These are phyloP conservation scores for Danio tinwini DNA, from an alignment of 2,797 vertebrate genomes.

Conservation along the genomic window DNA sequence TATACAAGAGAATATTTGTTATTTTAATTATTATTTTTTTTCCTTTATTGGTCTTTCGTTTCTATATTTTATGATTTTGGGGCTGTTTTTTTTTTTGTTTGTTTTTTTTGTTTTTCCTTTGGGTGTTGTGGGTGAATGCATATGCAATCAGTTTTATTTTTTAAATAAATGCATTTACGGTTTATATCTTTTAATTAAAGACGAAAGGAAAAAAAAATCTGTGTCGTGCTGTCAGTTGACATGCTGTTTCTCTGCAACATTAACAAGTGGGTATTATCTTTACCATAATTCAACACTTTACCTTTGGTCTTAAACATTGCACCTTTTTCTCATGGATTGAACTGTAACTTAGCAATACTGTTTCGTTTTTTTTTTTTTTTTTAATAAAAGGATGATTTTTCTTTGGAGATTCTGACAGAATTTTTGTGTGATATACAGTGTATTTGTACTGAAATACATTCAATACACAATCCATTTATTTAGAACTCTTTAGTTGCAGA, in stretches of 20 bases:
- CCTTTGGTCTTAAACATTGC: constrained; percentile 82
- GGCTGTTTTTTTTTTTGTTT: constrained; percentile 65
- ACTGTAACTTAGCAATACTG: constrained; percentile 84
- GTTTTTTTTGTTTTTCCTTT: constrained; percentile 36
- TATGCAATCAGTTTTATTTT: constrained; percentile 82
- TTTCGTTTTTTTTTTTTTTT: constrained; percentile 64
- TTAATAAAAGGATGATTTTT: constrained; percentile 80
- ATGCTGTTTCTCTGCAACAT: constrained; percentile 69
- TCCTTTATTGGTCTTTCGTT: constrained; percentile 62
- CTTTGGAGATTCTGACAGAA: constrained; percentile 56
- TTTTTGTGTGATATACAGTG: constrained; percentile 23
- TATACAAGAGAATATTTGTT: constrained; percentile 83
- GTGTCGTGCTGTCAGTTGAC: constrained; percentile 69
- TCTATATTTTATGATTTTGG: constrained; percentile 73
- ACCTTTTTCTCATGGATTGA: constrained; percentile 82
- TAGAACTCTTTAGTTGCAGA: not conserved
- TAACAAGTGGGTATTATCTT: constrained; percentile 71
- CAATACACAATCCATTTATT: not conserved
- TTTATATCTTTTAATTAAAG: constrained; percentile 78
- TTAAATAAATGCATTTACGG: constrained; percentile 75
- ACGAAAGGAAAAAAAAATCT: constrained; percentile 65
- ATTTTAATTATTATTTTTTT: constrained; percentile 70
- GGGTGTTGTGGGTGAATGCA: constrained; percentile 79
- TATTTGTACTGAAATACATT: not conserved
- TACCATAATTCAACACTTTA: constrained; percentile 73